phyloP scores from a whole-genome alignment of 2,113 vertebrate genomes.

The Rhinoptilus africanus region DNA sequence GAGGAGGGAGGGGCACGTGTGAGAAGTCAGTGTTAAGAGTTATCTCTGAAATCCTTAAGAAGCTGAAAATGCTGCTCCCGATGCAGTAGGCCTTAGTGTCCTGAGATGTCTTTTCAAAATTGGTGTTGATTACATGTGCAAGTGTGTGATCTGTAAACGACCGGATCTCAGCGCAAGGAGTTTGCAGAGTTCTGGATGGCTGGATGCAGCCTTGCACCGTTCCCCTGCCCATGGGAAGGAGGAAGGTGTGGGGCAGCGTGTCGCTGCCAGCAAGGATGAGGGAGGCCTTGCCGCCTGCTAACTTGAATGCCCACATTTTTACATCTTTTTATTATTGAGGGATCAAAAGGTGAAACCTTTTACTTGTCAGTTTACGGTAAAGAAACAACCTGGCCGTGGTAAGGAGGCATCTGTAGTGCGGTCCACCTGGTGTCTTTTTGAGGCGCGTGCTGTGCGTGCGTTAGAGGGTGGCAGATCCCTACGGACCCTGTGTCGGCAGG shows the following conservation, averaged over 20 bases:
- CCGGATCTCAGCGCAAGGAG: rapidly evolving
- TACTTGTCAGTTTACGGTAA: background rate
- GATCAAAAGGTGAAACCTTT: background rate
- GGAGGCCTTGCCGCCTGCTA: background rate
- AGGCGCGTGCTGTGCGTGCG: background rate
- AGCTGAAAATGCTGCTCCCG: background rate
- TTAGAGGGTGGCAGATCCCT: rapidly evolving
- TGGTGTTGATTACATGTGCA: too few species aligned
- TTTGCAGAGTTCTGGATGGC: background rate
- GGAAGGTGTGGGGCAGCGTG: background rate
- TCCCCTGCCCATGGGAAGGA: background rate
- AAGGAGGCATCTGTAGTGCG: background rate
- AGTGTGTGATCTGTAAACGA: background rate
- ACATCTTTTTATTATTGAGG: background rate
- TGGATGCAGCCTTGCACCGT: rapidly evolving
- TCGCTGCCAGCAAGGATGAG: rapidly evolving
- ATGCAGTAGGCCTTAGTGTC: background rate
- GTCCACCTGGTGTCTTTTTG: background rate
- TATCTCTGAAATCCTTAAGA: background rate
- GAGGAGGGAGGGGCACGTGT: background rate
- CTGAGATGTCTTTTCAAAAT: background rate
- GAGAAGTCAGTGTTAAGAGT: background rate
- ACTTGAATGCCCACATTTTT: background rate
- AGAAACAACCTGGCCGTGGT: background rate
- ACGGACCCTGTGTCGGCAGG: background rate